These are phyloP conservation scores for Acropternis orthonyx DNA, from an alignment of 2,797 vertebrate species.

Conservation along the genomic window DNA sequence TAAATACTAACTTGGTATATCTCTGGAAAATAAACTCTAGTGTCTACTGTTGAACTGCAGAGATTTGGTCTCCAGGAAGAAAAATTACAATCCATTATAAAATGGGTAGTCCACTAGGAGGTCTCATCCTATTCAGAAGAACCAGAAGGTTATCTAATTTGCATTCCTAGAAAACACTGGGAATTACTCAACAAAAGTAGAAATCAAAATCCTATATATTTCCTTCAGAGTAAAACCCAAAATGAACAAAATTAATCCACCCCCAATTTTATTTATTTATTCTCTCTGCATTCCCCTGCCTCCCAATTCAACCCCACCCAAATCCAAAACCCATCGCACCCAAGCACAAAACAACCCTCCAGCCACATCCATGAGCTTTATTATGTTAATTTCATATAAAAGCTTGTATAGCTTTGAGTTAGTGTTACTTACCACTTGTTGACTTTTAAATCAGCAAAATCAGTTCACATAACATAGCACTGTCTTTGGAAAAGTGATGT, in stretches of 20 bases:
- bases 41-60: not conserved
- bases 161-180: not conserved
- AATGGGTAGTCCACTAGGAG: not conserved
- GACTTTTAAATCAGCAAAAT: not conserved
- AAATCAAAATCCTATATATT: not conserved
- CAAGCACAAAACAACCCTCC: not conserved
- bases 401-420: not conserved
- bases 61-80: not conserved
- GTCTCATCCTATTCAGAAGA: not conserved
- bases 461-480: not conserved
- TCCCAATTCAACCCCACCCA: fast-evolving
- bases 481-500: not conserved
- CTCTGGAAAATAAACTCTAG: not conserved
- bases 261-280: not conserved
- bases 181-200: not conserved
- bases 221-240: not conserved
- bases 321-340: not conserved
- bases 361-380: not conserved
- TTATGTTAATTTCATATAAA: not conserved
- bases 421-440: not conserved
- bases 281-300: not conserved
- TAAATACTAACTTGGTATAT: not conserved
- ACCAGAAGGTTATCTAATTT: not conserved
- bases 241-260: not conserved
- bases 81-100: not conserved